These are phyloP conservation scores for Passer domesticus DNA, from an alignment of 2,113 vertebrate species.

Conservation along the genomic window DNA sequence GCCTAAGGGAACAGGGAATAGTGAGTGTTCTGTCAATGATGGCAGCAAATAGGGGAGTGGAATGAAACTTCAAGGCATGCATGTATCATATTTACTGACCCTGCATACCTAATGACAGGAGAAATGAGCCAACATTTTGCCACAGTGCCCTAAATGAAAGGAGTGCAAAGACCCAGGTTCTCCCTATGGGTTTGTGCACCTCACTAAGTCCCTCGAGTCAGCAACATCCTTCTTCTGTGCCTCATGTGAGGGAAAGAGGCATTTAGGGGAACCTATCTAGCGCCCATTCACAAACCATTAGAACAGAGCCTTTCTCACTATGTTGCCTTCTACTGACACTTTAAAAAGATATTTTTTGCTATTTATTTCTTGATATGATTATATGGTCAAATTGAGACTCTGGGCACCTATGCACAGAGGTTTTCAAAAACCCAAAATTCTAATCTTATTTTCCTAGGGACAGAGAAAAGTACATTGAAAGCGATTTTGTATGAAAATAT, in stretches of 20 bases:
- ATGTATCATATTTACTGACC: not conserved
- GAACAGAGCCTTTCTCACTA: not conserved
- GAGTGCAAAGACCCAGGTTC: not conserved
- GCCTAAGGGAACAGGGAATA: not conserved
- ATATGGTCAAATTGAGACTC: not conserved
- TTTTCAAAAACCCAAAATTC: not conserved
- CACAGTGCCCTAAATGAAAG: not conserved
- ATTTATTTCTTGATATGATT: not conserved
- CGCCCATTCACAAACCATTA: not conserved
- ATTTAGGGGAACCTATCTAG: not conserved
- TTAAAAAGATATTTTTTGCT: not conserved
- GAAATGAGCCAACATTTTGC: not conserved
- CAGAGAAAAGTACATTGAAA: not conserved
- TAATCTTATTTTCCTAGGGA: not conserved
- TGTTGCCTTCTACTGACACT: not conserved
- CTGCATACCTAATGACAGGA: not conserved
- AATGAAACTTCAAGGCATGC: not conserved
- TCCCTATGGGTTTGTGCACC: not conserved
- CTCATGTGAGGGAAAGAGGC: not conserved
- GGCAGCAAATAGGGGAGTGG: not conserved
- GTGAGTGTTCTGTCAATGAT: not conserved
- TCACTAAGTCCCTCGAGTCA: not conserved
- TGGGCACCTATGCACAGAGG: not conserved
- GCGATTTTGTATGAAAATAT: not conserved
- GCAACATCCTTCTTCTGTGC: not conserved